Percentiles rank a stretch among this genome's conserved stretches.
These are phyloP conservation scores for Pterois miles DNA, from an alignment of 2,797 vertebrate species.

Conservation along the genomic window DNA sequence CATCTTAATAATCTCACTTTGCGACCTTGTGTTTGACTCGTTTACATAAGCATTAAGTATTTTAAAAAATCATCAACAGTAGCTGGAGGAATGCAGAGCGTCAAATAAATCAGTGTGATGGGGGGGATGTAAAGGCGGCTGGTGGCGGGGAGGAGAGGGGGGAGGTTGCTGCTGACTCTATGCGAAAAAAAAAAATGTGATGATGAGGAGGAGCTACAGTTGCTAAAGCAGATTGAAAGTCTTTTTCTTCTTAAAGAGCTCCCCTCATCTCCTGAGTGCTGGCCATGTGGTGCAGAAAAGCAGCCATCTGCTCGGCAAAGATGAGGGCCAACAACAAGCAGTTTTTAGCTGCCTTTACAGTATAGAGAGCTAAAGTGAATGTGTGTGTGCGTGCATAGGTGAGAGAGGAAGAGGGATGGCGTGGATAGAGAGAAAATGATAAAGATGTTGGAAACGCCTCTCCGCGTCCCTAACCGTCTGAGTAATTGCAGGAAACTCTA, in stretches of 20 bases:
- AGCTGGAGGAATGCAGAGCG: slow-evolving; percentile 8
- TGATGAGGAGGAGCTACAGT: slow-evolving; percentile 65
- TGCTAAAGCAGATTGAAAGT: slow-evolving; percentile 75
- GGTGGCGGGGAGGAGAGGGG: background rate
- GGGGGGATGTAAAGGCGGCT: background rate
- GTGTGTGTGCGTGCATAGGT: slow-evolving; percentile 25
- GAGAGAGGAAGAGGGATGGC: slow-evolving; percentile 24
- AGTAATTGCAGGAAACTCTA: slow-evolving; percentile 60
- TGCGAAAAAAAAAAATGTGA: slow-evolving; percentile 29
- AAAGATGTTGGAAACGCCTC: slow-evolving; percentile 47
- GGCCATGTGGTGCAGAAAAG: slow-evolving; percentile 72
- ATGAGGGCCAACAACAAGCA: slow-evolving; percentile 64
- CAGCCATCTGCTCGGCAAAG: slow-evolving; percentile 79
- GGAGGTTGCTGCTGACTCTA: slow-evolving; percentile 26
- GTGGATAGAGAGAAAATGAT: slow-evolving; percentile 5
- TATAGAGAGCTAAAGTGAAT: background rate
- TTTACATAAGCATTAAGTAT: slow-evolving; percentile 62
- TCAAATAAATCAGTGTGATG: slow-evolving; percentile 4
- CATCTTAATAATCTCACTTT: slow-evolving; percentile 63
- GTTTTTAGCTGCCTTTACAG: slow-evolving; percentile 49
- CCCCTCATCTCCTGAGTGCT: slow-evolving; percentile 66
- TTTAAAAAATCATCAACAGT: slow-evolving; percentile 57
- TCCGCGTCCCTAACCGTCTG: slow-evolving; percentile 27
- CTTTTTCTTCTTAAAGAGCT: slow-evolving; percentile 77
- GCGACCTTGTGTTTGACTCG: slow-evolving; percentile 59